Conservation (phyloP, 2,113 vertebrate species). For the Felis catus region DNA sequence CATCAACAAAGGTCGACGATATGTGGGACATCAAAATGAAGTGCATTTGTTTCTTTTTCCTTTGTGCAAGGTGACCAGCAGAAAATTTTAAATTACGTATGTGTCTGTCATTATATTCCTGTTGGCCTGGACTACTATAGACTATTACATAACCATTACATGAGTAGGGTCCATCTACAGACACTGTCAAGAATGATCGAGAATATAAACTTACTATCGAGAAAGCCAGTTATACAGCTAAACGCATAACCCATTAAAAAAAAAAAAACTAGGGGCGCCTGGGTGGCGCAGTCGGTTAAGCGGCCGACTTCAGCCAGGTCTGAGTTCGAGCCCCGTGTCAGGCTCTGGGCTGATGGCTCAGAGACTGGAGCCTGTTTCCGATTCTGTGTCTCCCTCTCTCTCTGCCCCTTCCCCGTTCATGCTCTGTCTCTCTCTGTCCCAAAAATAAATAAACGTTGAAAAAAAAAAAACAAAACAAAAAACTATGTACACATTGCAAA, state of each 20-base stretch:
- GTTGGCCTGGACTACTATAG: accelerated
- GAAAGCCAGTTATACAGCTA: background rate
- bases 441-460: no score
- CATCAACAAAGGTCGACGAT: background rate
- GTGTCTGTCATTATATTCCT: background rate
- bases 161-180: background rate
- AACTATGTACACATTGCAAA: background rate
- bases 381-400: no score
- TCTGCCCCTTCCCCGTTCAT: no score
- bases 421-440: no score
- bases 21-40: background rate
- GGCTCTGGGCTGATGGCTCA: no score
- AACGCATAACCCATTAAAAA: background rate
- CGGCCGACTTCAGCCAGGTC: no score
- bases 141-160: accelerated
- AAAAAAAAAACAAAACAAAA: no score
- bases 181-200: background rate
- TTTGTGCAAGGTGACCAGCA: background rate
- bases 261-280: background rate
- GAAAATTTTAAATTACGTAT: background rate
- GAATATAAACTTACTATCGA: background rate
- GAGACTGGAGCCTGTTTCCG: no score
- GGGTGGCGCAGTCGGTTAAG: no score
- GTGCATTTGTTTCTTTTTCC: background rate
- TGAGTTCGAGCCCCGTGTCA: no score